Evolutionary conservation across 1,140 invertebrate species (phyloP), one percentile per base, ranked within the genome.

Genomic region (Hermetia illucens): DNA sequence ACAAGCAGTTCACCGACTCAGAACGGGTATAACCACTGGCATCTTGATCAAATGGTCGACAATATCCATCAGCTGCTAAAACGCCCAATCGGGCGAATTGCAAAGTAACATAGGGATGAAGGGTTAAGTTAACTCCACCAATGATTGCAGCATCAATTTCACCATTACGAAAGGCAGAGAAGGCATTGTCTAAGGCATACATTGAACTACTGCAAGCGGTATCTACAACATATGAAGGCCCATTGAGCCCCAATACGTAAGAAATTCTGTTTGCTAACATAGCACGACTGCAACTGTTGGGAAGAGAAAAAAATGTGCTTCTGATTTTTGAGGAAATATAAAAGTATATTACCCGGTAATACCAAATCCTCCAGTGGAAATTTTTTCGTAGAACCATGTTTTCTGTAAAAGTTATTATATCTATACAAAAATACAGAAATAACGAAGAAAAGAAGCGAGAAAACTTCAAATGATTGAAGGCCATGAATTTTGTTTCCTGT

Each of bases 231-330:
- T 80, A 83, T 34, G 86, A 90, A 0, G 88, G 88, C 21, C 79
- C 80, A 41, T 69, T 71, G 1, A 74, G 50, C 34, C 78, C 76
- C 8, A 83, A 48, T 57, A 68, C 75, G 41, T 81, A 82, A 0
- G 87, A 93, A 21, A 95, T 72, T 36, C 90, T 70, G 53, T 94
- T 92, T 1, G 88, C 81, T 57, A 95, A 72, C 87, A 95, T 93
- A 6, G 86, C 83, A 39, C 86, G 72, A 46, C 77, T 79, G 62
- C 88, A 91, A 21, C 75, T 75, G n/a, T 33, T 31, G 13, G 22
- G 15, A 22, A 24, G 4, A 10, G 12, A 19, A 19, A 35, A 20
- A 6, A 15, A 13, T 12, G 19, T 5, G 9, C 22, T 8, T 9
- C 8, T 8, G 19, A 8, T 8, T 5, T 9, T 9, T 24, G 22